phyloP scores from a whole-genome alignment of 2,797 vertebrate genomes.

The Cossypha polioptera region DNA sequence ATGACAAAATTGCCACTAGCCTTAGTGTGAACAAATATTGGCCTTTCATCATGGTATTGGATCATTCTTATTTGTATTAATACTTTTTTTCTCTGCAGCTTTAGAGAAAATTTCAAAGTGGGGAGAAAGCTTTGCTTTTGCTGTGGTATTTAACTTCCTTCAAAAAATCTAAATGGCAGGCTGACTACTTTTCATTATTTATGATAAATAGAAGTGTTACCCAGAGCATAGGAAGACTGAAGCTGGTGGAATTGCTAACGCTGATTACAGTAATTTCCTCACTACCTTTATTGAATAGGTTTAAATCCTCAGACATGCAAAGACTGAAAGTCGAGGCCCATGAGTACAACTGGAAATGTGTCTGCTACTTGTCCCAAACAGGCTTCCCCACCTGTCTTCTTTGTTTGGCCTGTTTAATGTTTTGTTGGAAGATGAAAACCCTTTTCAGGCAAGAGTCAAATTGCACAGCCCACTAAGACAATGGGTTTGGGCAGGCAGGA shows the following conservation, averaged over 20 bases:
- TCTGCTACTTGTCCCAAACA: constrained; percentile 42
- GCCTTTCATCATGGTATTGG: neutral
- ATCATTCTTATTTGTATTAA: neutral
- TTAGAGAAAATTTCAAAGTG: neutral
- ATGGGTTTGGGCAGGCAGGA: constrained; percentile 9
- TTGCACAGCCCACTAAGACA: neutral
- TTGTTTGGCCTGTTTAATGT: neutral
- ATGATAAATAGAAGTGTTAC: neutral
- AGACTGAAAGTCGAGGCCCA: neutral
- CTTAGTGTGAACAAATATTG: neutral
- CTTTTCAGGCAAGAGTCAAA: neutral
- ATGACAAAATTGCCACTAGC: neutral
- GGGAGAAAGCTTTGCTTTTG: neutral
- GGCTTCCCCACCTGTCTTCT: constrained; percentile 24
- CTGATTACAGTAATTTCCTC: neutral
- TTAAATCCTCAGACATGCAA: neutral
- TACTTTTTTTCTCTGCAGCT: neutral
- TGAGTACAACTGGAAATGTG: neutral
- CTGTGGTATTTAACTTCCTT: neutral
- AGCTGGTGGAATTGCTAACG: neutral
- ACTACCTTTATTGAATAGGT: neutral
- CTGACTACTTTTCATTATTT: neutral
- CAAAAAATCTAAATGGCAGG: neutral
- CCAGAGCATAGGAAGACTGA: neutral
- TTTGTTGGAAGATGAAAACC: constrained; percentile 16